These are phyloP conservation scores for Albula goreensis DNA, from an alignment of 2,113 vertebrate genomes.

Conservation along the genomic window DNA sequence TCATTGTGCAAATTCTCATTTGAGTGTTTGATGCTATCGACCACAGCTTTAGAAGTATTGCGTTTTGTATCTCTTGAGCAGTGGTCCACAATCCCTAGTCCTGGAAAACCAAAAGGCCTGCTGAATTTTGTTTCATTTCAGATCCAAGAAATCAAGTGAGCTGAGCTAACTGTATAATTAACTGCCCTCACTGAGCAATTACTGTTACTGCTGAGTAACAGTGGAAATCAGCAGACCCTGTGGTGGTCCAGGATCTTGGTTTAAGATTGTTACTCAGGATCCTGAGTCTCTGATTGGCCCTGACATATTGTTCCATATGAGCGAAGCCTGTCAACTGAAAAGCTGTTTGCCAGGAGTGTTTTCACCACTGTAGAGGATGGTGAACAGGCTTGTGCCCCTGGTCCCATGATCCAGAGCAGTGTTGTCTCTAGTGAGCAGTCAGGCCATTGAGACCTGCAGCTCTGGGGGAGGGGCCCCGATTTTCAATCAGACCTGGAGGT, in stretches of 20 bases:
- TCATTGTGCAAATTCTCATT: constrained; percentile 29
- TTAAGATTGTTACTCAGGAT: too few relatives aligned
- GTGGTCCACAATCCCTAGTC: not conserved
- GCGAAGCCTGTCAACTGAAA: too few relatives aligned
- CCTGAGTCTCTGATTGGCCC: too few relatives aligned
- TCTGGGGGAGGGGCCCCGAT: not conserved
- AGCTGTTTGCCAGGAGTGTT: too few relatives aligned
- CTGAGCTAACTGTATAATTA: too few relatives aligned
- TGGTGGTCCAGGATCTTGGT: too few relatives aligned
- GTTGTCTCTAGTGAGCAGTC: not conserved
- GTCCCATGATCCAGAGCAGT: not conserved
- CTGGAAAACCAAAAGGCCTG: not conserved
- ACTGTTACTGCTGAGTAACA: too few relatives aligned
- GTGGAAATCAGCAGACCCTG: too few relatives aligned
- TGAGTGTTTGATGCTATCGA: not conserved
- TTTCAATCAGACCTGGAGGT: constrained; percentile 26
- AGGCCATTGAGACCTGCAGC: not conserved
- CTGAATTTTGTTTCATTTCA: not conserved
- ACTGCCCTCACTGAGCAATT: too few relatives aligned
- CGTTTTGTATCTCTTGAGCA: not conserved
- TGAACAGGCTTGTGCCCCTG: not conserved
- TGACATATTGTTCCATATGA: too few relatives aligned
- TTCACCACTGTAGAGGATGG: too few relatives aligned
- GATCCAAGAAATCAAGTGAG: too few relatives aligned
- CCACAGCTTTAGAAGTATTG: not conserved